These are phyloP conservation scores for Charaxes varanes DNA, from an alignment of 1,140 invertebrate genomes.

Conservation along the genomic window DNA sequence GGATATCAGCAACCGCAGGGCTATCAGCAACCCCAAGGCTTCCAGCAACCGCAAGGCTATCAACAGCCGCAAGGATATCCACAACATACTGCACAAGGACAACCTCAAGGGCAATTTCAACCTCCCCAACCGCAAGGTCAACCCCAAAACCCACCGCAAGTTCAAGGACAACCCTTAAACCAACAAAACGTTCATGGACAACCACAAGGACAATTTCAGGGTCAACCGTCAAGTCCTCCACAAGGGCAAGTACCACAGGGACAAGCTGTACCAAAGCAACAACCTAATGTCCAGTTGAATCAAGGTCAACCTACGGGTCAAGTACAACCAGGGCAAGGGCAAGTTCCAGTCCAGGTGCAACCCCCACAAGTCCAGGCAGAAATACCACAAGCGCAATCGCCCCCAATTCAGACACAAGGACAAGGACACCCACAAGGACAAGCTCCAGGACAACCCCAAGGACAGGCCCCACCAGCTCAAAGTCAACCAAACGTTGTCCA, in stretches of 20 bases:
- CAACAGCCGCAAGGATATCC: conserved; percentile 13
- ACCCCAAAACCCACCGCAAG: conserved; percentile 16
- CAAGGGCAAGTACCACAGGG: conserved; percentile 21
- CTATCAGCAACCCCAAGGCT: conserved; percentile 17
- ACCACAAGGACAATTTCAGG: conserved; percentile 21
- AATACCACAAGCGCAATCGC: not conserved
- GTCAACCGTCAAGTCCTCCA: conserved; percentile 17
- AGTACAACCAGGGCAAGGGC: conserved; percentile 15
- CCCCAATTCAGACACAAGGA: not conserved
- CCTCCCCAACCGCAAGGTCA: conserved; percentile 6
- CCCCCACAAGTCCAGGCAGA: not conserved
- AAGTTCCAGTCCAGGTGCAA: conserved; percentile 17
- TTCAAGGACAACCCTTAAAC: conserved; percentile 22
- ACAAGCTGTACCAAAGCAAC: conserved; percentile 8
- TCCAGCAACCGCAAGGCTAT: conserved; percentile 18
- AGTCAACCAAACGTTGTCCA: not conserved
- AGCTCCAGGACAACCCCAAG: not conserved
- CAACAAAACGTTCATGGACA: conserved; percentile 29
- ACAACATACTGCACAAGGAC: conserved; percentile 23
- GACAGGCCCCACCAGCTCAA: not conserved
- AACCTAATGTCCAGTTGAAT: not conserved
- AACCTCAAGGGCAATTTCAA: conserved; percentile 23
- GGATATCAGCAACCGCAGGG: conserved; percentile 18
- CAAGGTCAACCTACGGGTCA: conserved; percentile 6
- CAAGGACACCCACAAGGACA: not conserved